Conservation (phyloP, 2,113 vertebrate genomes). For the Oreochromis spilurus region DNA sequence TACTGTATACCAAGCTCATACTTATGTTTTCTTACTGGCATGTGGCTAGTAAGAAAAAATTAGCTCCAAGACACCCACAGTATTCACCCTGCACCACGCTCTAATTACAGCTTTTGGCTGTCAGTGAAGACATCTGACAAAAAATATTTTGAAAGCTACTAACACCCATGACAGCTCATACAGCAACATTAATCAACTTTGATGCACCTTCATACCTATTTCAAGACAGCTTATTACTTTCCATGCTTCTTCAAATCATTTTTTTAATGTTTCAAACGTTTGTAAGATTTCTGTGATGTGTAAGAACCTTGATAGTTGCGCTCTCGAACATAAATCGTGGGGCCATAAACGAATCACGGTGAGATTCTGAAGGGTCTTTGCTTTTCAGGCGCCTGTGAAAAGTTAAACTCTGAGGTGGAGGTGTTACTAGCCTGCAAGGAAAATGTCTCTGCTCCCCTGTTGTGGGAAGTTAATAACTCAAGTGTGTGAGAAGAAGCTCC, state of each 20-base stretch:
- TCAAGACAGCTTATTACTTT: background rate
- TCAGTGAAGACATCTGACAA: background rate
- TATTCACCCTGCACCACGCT: background rate
- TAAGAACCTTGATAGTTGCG: background rate
- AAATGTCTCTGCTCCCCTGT: background rate
- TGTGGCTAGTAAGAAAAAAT: background rate
- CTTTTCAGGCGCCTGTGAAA: background rate
- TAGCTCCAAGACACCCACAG: background rate
- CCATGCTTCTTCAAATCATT: background rate
- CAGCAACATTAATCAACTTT: background rate
- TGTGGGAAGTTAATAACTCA: background rate
- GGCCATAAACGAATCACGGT: fast-evolving
- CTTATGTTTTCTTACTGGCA: background rate
- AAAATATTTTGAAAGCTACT: background rate
- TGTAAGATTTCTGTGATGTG: background rate
- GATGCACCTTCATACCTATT: background rate
- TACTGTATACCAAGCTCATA: background rate
- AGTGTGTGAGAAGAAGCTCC: background rate
- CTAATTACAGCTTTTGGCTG: background rate
- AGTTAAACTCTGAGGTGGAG: background rate
- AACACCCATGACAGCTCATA: background rate
- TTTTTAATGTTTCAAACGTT: background rate
- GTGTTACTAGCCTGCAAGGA: background rate
- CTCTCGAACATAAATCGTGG: background rate
- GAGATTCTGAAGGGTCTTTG: background rate